phyloP scores from a whole-genome alignment of 53 echinoderm and acorn worm species.

The Mesocentrotus franciscanus region DNA sequence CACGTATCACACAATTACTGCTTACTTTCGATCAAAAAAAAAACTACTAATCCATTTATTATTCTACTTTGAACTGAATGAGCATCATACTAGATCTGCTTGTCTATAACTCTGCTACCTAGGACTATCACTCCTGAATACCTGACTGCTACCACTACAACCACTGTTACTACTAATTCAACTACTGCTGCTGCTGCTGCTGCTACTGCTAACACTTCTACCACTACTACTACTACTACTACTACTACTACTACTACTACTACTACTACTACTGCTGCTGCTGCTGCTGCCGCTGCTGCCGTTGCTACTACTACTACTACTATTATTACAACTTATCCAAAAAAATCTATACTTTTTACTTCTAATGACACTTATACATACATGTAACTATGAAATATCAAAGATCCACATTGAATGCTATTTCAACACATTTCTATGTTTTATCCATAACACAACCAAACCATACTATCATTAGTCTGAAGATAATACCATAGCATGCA shows the following conservation, averaged over 20 bases:
- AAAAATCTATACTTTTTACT: neutral
- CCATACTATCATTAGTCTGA: too few species aligned
- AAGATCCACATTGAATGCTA: too few species aligned
- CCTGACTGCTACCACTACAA: neutral
- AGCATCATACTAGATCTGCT: too few species aligned
- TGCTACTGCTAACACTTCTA: slow-evolving; percentile 24
- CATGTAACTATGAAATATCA: neutral
- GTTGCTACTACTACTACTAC: neutral
- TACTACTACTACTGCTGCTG: neutral
- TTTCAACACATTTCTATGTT: too few species aligned
- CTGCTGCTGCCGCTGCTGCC: neutral
- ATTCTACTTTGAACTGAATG: too few species aligned
- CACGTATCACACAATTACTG: too few species aligned
- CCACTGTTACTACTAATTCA: neutral
- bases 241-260: neutral
- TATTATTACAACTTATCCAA: neutral
- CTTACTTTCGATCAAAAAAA: neutral
- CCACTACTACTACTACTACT: slow-evolving; percentile 2
- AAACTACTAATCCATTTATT: neutral
- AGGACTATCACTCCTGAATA: neutral
- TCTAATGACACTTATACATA: neutral
- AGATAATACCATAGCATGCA: too few species aligned
- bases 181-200: neutral
- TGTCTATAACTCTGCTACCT: neutral
- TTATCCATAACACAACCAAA: too few species aligned